These are phyloP conservation scores for Phaenicophaeus curvirostris DNA, from an alignment of 2,797 vertebrate genomes.

Conservation along the genomic window DNA sequence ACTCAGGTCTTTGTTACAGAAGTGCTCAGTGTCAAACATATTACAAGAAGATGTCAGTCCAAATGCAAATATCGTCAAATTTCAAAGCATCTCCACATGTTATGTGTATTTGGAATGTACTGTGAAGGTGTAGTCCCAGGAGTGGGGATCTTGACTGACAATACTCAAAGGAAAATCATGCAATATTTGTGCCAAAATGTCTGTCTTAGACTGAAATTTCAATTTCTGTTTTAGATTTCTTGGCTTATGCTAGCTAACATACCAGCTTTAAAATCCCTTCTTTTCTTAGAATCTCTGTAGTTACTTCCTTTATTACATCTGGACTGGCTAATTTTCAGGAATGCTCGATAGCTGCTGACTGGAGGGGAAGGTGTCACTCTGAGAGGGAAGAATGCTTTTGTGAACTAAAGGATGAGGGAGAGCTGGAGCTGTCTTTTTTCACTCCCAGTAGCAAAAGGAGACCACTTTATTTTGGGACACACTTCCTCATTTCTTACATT, in stretches of 20 bases:
- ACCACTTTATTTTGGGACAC: background rate
- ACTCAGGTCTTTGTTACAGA: slow-evolving; percentile 38
- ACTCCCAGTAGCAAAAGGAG: background rate
- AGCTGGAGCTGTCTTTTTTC: background rate
- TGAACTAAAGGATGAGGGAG: background rate
- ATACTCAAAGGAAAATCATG: slow-evolving; percentile 43
- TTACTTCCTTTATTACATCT: slow-evolving; percentile 45
- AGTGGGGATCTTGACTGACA: slow-evolving; percentile 58
- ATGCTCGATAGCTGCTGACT: background rate
- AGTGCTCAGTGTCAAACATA: slow-evolving; percentile 45
- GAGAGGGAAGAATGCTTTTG: background rate
- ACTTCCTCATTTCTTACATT: background rate
- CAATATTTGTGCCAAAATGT: slow-evolving; percentile 42
- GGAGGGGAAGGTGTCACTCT: background rate
- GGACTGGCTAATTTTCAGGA: slow-evolving; percentile 28
- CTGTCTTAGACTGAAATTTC: slow-evolving; percentile 45
- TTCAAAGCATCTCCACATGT: slow-evolving; percentile 18
- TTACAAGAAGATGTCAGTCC: slow-evolving; percentile 55
- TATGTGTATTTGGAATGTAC: slow-evolving; percentile 45
- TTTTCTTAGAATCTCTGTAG: background rate
- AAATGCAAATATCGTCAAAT: slow-evolving; percentile 47
- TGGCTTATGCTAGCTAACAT: slow-evolving; percentile 33
- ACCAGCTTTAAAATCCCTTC: background rate
- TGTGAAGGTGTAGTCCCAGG: slow-evolving; percentile 61
- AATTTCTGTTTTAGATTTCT: slow-evolving; percentile 14